Percentiles rank a stretch among this genome's conserved stretches.
phyloP scores from a whole-genome alignment of 2,113 vertebrate genomes.

The Catharus bicknelli region DNA sequence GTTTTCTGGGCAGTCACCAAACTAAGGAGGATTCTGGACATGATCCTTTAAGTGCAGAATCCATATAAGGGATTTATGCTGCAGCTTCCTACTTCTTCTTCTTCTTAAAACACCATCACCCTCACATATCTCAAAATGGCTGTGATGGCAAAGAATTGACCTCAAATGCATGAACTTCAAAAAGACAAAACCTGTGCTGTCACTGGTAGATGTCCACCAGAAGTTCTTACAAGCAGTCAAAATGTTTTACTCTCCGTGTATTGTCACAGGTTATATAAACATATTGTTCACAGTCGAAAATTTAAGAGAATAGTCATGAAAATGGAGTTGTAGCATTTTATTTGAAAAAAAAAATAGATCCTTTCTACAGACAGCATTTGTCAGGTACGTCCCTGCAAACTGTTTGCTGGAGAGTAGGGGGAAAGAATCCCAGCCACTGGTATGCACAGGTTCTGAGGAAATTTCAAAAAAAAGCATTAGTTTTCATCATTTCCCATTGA shows the following conservation, averaged over 20 bases:
- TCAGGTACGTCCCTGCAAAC: not conserved
- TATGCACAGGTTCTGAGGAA: not conserved
- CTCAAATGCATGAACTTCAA: not conserved
- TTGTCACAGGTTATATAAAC: not conserved
- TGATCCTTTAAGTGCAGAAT: not conserved
- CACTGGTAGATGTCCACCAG: not conserved
- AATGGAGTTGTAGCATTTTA: not conserved
- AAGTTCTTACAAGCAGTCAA: not conserved
- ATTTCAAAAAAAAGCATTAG: not conserved
- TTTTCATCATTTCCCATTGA: not conserved
- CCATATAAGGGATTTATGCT: not conserved
- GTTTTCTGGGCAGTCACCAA: not conserved
- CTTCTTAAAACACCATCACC: not conserved
- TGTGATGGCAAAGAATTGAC: not conserved
- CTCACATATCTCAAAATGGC: not conserved
- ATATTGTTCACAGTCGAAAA: not conserved
- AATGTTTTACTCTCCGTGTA: not conserved
- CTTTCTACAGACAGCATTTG: not conserved
- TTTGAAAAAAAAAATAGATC: not conserved
- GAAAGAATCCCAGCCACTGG: not conserved
- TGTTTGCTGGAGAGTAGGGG: accelerated
- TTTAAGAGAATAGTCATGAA: not conserved
- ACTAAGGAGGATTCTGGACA: not conserved
- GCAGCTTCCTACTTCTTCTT: not conserved
- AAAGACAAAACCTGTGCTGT: not conserved